These are phyloP conservation scores for Bellardia pandia DNA, from an alignment of 2,888 invertebrate species.

Conservation along the genomic window DNA sequence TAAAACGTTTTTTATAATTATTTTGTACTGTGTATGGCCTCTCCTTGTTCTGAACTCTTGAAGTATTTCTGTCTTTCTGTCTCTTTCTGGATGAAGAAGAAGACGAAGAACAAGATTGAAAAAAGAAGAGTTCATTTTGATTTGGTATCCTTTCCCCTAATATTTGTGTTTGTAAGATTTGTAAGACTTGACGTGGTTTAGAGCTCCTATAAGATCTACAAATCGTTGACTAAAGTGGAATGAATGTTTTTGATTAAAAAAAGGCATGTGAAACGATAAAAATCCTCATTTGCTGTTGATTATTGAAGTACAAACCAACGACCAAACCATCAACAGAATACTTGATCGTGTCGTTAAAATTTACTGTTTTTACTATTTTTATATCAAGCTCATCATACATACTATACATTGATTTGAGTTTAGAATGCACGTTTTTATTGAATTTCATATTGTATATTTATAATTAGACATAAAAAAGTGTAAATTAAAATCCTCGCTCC, in stretches of 20 bases:
- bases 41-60: slow-evolving; percentile 75
- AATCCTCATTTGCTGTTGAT: neutral
- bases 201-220: slow-evolving; percentile 49
- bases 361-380: slow-evolving; percentile 5
- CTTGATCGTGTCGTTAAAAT: slow-evolving; percentile 59
- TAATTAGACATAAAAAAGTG: slow-evolving; percentile 19
- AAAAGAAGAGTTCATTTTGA: slow-evolving; percentile 52
- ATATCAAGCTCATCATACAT: neutral
- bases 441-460: neutral
- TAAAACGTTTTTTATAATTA: slow-evolving; percentile 55
- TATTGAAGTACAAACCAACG: slow-evolving; percentile 29
- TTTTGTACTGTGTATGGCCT: slow-evolving; percentile 76
- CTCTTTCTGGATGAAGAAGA: slow-evolving; percentile 38
- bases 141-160: slow-evolving; percentile 39
- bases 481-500: slow-evolving; percentile 19
- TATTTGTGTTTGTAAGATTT: slow-evolving; percentile 61
- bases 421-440: slow-evolving; percentile 41
- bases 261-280: slow-evolving; percentile 54
- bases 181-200: slow-evolving; percentile 51
- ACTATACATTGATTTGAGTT: neutral
- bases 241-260: slow-evolving; percentile 19
- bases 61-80: slow-evolving; percentile 72
- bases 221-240: slow-evolving; percentile 64
- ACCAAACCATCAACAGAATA: slow-evolving; percentile 62
- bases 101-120: slow-evolving; percentile 19